Evolutionary conservation across 30 jellyfish, hydroid and myxozoan species (phyloP).

Genomic region (Cassiopea andromeda): DNA sequence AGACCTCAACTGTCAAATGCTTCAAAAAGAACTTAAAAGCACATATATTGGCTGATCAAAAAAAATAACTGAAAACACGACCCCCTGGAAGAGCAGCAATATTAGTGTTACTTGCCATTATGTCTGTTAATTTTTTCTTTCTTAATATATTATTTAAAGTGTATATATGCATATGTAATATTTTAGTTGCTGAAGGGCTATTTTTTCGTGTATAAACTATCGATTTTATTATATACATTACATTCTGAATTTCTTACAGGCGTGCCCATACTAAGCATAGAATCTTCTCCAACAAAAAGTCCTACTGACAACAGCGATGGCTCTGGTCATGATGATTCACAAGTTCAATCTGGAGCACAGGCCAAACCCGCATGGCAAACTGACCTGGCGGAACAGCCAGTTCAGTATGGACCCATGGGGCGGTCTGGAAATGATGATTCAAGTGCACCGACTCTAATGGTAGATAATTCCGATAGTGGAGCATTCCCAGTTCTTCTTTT

Average conservation of each 20-base stretch:
- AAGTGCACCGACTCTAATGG: not conserved
- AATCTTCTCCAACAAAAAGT: constrained; percentile 16
- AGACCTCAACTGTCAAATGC: too few relatives aligned
- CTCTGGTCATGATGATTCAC: constrained; percentile 15
- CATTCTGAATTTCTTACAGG: not conserved
- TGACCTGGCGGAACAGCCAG: not conserved
- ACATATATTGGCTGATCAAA: too few relatives aligned
- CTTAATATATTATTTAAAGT: too few relatives aligned
- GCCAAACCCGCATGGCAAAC: not conserved
- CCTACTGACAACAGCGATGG: constrained; percentile 5
- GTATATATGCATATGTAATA: too few relatives aligned
- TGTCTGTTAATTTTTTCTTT: too few relatives aligned
- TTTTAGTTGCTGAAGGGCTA: too few relatives aligned
- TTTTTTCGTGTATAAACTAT: too few relatives aligned
- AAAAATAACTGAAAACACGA: too few relatives aligned
- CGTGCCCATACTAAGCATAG: constrained; percentile 29
- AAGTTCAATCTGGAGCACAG: not conserved
- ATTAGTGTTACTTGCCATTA: too few relatives aligned
- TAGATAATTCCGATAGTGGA: not conserved
- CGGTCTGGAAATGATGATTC: not conserved
- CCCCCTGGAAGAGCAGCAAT: too few relatives aligned
- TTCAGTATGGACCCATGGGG: not conserved
- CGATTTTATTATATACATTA: too few relatives aligned
- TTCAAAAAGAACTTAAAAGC: too few relatives aligned
- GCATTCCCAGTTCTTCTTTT: constrained; percentile 5